phyloP scores from a whole-genome alignment of 2,113 vertebrate species.

The Elgaria multicarinata region DNA sequence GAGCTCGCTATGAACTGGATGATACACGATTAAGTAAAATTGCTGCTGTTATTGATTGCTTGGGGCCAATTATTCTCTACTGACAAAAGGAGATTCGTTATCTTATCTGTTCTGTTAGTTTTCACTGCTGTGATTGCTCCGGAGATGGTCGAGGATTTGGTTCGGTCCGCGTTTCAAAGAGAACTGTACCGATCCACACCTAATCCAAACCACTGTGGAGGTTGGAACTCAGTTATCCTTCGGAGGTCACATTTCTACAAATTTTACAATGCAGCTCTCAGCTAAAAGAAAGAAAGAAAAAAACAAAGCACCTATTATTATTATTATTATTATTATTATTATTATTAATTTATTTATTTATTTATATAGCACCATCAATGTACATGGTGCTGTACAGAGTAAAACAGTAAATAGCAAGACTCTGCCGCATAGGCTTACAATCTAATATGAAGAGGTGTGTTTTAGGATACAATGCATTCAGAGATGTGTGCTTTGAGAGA shows the following conservation, averaged over 20 bases:
- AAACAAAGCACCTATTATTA: too few relatives aligned
- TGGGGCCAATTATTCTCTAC: slow-evolving; percentile 23
- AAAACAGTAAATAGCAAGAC: too few relatives aligned
- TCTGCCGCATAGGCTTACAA: too few relatives aligned
- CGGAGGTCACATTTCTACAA: neutral
- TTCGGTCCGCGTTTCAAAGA: neutral
- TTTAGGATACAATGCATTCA: neutral
- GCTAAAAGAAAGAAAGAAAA: too few relatives aligned
- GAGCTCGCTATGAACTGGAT: slow-evolving; percentile 13
- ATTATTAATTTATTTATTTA: too few relatives aligned
- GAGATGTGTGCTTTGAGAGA: neutral
- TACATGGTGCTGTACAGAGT: too few relatives aligned
- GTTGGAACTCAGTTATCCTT: neutral
- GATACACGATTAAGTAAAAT: slow-evolving; percentile 22
- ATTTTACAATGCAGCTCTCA: neutral
- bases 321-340: too few relatives aligned
- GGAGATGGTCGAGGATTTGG: neutral
- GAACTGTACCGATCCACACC: neutral
- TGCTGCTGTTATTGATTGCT: slow-evolving; percentile 4
- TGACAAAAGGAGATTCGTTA: slow-evolving; percentile 36
- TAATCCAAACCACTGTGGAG: too few relatives aligned
- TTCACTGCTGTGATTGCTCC: slow-evolving; percentile 20
- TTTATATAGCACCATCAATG: too few relatives aligned
- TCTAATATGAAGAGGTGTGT: too few relatives aligned
- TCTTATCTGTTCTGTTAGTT: slow-evolving; percentile 31